A percentile compares a stretch with the other conserved stretches of the same genome.
These are phyloP conservation scores for Pyrocephalus nanus DNA, from an alignment of 2,797 vertebrate species.

Conservation along the genomic window DNA sequence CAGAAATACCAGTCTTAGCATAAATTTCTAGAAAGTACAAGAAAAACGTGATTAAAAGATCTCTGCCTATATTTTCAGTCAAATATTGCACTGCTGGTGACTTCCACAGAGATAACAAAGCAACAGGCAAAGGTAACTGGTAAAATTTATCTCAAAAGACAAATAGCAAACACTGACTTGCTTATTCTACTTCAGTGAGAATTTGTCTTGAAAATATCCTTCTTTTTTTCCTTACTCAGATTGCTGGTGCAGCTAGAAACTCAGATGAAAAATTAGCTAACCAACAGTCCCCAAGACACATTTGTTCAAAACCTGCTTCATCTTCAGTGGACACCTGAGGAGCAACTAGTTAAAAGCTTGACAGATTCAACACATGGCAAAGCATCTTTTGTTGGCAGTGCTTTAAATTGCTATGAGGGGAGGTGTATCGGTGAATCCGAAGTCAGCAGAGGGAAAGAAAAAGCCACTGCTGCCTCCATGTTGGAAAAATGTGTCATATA, in stretches of 20 bases:
- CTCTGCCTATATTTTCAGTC: constrained; percentile 16
- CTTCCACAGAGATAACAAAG: constrained; percentile 51
- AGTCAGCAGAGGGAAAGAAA: background rate
- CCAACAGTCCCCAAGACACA: constrained; percentile 25
- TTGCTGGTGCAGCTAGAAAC: constrained; percentile 45
- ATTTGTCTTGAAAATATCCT: constrained; percentile 47
- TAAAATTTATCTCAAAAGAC: constrained; percentile 27
- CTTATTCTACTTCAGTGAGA: background rate
- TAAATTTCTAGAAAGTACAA: constrained; percentile 25
- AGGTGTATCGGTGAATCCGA: constrained; percentile 2
- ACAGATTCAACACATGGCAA: constrained; percentile 59
- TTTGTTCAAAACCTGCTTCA: constrained; percentile 69
- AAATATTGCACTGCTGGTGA: background rate
- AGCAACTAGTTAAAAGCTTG: constrained; percentile 72
- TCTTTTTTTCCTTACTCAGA: constrained; percentile 31
- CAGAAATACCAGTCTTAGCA: constrained; percentile 24
- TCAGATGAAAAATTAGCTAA: constrained; percentile 59
- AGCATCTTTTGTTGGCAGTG: constrained; percentile 52
- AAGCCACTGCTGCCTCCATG: background rate
- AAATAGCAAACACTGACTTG: constrained; percentile 11
- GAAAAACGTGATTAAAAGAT: constrained; percentile 31
- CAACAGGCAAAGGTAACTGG: constrained; percentile 3
- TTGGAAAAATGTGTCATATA: background rate
- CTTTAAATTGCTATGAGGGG: constrained; percentile 60
- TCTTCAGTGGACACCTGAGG: constrained; percentile 63